phyloP scores from a whole-genome alignment of 2,113 vertebrate species.

The Tringa solitaria region DNA sequence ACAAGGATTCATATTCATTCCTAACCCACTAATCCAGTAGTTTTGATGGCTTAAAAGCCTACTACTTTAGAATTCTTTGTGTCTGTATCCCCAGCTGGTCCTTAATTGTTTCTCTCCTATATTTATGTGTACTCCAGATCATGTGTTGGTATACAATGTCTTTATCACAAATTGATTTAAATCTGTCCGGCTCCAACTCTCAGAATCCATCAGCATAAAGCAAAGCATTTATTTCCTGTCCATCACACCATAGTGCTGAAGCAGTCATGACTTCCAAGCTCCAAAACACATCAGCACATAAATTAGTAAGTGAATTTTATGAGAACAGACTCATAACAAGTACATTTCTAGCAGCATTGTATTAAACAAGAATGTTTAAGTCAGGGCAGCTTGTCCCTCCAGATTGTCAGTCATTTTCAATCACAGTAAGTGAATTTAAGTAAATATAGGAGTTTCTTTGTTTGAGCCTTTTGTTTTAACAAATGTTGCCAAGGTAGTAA shows the following conservation, averaged over 20 bases:
- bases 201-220: constrained; percentile 46
- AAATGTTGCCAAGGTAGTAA: not conserved
- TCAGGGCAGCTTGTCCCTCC: not conserved
- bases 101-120: constrained; percentile 45
- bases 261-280: constrained; percentile 43
- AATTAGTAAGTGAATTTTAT: constrained; percentile 47
- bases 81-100: constrained; percentile 22
- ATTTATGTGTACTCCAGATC: not conserved
- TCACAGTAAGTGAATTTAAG: not conserved
- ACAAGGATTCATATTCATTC: constrained; percentile 18
- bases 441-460: not conserved
- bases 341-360: not conserved
- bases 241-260: not conserved
- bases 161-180: constrained; percentile 57
- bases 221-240: constrained; percentile 35
- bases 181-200: constrained; percentile 29
- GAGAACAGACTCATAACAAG: constrained; percentile 36
- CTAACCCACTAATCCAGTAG: constrained; percentile 34
- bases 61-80: constrained; percentile 28
- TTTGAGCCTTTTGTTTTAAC: not conserved
- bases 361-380: constrained; percentile 38
- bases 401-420: not conserved
- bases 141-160: constrained; percentile 19
- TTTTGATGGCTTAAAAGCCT: constrained; percentile 45
- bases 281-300: constrained; percentile 29